These are phyloP conservation scores for Recurvirostra avosetta DNA, from an alignment of 2,113 vertebrate genomes.

Conservation along the genomic window DNA sequence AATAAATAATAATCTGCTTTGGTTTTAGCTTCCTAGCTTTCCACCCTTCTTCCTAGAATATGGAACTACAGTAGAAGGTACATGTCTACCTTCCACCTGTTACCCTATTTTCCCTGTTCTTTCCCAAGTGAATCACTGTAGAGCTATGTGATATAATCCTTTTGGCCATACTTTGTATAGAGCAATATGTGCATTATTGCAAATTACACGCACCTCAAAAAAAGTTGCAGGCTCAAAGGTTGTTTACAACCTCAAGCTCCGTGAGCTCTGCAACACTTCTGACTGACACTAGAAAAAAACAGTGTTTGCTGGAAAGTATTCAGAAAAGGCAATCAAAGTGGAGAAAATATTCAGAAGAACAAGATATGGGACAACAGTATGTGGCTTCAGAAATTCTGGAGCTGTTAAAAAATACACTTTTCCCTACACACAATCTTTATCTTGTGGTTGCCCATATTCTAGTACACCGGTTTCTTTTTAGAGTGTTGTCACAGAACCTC, in stretches of 20 bases:
- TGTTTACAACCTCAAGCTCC: neutral
- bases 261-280: neutral
- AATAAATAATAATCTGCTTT: neutral
- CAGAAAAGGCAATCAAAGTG: neutral
- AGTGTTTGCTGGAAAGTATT: neutral
- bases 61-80: neutral
- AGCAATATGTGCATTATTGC: too few species aligned
- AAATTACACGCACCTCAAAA: neutral
- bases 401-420: neutral
- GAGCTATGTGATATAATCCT: neutral
- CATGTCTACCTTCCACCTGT: neutral
- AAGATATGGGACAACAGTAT: neutral
- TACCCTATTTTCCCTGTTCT: neutral
- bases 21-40: neutral
- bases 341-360: neutral
- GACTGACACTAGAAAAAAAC: neutral
- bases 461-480: neutral
- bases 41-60: neutral
- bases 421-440: neutral
- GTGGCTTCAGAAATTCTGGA: neutral
- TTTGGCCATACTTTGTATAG: neutral
- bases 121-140: neutral
- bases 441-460: neutral
- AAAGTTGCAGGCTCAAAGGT: neutral
- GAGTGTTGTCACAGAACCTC: neutral